A percentile compares a stretch with the other conserved stretches of the same genome.
phyloP scores from a whole-genome alignment of 2,113 vertebrate species.

The Pseudolaguvia tuberculata region DNA sequence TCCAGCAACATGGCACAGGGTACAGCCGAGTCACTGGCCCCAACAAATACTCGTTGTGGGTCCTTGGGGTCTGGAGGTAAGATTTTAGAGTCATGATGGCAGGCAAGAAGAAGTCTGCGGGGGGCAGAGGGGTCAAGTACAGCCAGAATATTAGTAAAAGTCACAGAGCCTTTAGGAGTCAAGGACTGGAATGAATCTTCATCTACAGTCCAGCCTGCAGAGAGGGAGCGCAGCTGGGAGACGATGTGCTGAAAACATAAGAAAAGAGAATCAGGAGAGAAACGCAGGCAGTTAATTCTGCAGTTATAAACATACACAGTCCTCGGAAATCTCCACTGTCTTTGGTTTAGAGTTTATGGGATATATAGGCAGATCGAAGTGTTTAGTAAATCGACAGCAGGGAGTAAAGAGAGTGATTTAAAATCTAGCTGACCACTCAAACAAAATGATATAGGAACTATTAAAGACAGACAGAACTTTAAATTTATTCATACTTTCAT shows the following conservation, averaged over 20 bases:
- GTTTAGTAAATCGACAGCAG: background rate
- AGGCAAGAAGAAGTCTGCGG: conserved; percentile 74
- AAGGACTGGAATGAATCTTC: conserved; percentile 74
- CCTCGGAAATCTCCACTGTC: background rate
- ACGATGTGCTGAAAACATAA: conserved; percentile 72
- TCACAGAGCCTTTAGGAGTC: conserved; percentile 72
- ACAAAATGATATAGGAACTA: background rate
- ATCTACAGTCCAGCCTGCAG: conserved; percentile 77
- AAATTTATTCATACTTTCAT: background rate
- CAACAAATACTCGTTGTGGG: conserved; percentile 68
- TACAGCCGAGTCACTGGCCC: conserved; percentile 84
- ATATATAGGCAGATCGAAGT: background rate
- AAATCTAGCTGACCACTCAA: too few species aligned
- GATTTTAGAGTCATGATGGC: conserved; percentile 86
- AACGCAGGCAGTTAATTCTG: background rate
- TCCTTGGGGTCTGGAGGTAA: conserved; percentile 59
- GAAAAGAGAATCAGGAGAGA: conserved; percentile 40
- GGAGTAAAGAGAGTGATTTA: too few species aligned
- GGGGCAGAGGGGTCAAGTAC: conserved; percentile 72
- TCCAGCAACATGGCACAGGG: conserved; percentile 82
- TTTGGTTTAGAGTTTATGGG: background rate
- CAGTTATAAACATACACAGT: background rate
- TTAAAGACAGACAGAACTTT: background rate
- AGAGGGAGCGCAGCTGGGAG: conserved; percentile 63
- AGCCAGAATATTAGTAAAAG: conserved; percentile 81